Conservation (phyloP, 2,888 invertebrate species). For the Parascotia fuliginaria region DNA sequence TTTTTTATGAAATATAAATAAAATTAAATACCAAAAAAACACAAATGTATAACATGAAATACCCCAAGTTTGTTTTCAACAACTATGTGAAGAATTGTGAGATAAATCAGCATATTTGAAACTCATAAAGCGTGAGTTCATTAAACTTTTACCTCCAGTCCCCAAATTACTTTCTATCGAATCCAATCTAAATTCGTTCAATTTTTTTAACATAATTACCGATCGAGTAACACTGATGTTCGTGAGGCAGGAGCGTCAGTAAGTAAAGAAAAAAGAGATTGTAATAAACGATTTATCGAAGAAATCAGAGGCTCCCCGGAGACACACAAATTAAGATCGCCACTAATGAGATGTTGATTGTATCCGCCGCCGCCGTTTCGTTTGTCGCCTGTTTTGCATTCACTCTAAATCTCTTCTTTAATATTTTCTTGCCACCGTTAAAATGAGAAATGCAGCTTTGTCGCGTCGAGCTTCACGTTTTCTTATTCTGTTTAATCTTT, state of each 20-base stretch:
- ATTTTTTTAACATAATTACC: constrained; percentile 72
- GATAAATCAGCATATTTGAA: constrained; percentile 46
- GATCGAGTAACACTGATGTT: constrained; percentile 66
- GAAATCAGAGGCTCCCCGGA: constrained; percentile 66
- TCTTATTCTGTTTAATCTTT: too few species aligned
- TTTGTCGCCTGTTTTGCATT: constrained; percentile 71
- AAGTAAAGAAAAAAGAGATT: constrained; percentile 58
- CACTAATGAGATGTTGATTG: constrained; percentile 84
- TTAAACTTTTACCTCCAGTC: constrained; percentile 64
- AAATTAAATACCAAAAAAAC: too few species aligned
- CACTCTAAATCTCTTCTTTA: constrained; percentile 56
- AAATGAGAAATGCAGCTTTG: too few species aligned
- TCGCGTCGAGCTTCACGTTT: too few species aligned
- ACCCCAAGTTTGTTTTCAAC: too few species aligned
- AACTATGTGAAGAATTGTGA: constrained; percentile 34
- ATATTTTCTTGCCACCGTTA: constrained; percentile 55
- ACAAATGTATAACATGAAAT: too few species aligned
- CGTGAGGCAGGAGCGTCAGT: constrained; percentile 57
- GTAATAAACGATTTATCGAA: constrained; percentile 78
- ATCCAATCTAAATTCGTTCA: constrained; percentile 65
- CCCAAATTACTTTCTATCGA: constrained; percentile 64
- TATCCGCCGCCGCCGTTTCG: constrained; percentile 71
- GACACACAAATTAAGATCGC: constrained; percentile 76
- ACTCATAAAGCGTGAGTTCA: constrained; percentile 57
- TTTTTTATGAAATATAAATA: too few species aligned